A percentile compares a stretch with the other conserved stretches of the same genome.
These are phyloP conservation scores for Mystacornis crossleyi DNA, from an alignment of 2,113 vertebrate genomes.

Conservation along the genomic window DNA sequence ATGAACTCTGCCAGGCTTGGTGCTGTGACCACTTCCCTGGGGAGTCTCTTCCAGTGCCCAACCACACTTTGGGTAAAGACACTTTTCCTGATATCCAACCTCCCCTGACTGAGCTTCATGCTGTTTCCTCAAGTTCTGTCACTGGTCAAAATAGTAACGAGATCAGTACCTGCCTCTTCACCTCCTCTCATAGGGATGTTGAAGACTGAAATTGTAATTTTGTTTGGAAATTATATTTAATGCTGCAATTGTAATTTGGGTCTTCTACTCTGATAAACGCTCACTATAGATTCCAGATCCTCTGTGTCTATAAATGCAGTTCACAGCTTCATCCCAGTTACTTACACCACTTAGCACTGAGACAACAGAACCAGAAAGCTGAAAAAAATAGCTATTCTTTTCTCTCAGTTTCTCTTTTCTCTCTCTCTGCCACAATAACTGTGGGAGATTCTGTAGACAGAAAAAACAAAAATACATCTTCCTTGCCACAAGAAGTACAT, in stretches of 20 bases:
- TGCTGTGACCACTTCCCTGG: neutral
- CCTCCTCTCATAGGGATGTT: neutral
- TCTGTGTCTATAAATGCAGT: neutral
- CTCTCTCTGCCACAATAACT: neutral
- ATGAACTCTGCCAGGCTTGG: neutral
- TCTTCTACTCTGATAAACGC: neutral
- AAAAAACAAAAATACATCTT: neutral
- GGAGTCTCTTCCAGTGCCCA: neutral
- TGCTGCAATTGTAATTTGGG: neutral
- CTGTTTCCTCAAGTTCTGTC: neutral
- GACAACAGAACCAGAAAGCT: neutral
- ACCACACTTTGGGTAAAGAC: neutral
- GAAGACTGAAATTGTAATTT: neutral
- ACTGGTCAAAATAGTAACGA: neutral
- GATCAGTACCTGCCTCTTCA: fast-evolving
- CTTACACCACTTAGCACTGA: neutral
- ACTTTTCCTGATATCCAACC: neutral
- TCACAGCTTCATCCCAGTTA: neutral
- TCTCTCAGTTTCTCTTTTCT: neutral
- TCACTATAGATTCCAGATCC: neutral
- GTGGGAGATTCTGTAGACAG: neutral
- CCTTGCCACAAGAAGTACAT: neutral
- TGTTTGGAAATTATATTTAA: neutral
- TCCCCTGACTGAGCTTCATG: neutral
- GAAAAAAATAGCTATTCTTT: neutral